phyloP scores from a whole-genome alignment of 2,797 vertebrate genomes.

The Philypnodon macrostomus region DNA sequence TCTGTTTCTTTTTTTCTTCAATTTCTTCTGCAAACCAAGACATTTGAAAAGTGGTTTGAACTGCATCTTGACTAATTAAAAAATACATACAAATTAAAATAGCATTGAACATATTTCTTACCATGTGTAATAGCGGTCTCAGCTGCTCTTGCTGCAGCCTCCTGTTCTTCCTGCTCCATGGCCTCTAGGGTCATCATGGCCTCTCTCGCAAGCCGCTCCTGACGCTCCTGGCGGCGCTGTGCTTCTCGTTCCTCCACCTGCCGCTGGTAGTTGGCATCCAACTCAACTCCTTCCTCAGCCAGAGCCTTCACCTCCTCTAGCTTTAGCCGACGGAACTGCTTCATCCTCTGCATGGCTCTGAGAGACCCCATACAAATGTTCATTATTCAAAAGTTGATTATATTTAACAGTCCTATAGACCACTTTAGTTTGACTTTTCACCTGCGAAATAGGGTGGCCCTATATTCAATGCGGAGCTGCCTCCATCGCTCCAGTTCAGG shows the following conservation, averaged over 20 bases:
- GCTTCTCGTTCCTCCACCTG: constrained; percentile 81
- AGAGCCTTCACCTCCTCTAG: constrained; percentile 88
- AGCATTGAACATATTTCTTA: constrained; percentile 12
- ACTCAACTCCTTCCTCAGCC: constrained; percentile 77
- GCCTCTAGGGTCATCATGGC: constrained; percentile 77
- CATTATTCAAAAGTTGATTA: too few species aligned
- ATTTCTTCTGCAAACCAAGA: constrained; percentile 26
- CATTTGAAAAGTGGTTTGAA: too few species aligned
- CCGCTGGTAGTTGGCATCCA: constrained; percentile 74
- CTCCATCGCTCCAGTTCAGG: constrained; percentile 89
- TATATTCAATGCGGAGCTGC: constrained; percentile 76
- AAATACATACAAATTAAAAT: not conserved
- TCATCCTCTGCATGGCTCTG: constrained; percentile 89
- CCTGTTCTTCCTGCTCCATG: constrained; percentile 76
- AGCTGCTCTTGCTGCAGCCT: constrained; percentile 47
- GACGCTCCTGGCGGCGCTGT: constrained; percentile 69
- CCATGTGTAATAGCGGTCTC: constrained; percentile 27
- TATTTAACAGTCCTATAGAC: not conserved
- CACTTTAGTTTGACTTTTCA: constrained; percentile 46
- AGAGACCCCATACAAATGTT: not conserved
- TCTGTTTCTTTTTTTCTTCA: constrained; percentile 77
- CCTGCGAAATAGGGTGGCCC: constrained; percentile 86
- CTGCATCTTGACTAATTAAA: too few species aligned
- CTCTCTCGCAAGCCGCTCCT: constrained; percentile 76
- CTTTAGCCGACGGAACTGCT: constrained; percentile 87